Evolutionary conservation across 2,797 vertebrate species (phyloP), one percentile per base, ranked within the genome.

Genomic region (Channa striata): DNA sequence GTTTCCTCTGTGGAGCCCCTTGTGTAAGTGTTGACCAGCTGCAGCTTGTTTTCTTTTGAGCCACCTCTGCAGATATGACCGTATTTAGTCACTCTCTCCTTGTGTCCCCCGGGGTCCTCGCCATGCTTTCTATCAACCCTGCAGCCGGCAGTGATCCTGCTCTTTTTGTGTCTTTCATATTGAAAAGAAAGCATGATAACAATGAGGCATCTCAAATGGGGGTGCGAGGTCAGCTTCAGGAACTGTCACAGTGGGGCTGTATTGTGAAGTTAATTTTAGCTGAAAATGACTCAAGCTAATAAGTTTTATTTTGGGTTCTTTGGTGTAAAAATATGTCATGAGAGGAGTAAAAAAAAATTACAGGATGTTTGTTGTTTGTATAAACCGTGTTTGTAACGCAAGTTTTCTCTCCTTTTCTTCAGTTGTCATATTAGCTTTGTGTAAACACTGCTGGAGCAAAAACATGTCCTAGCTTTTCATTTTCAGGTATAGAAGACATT

Each of bases 401-500:
- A 30, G 3, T 4, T 9, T 36, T 56, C 33, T 20, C 25, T 64
- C 16, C 2, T 68, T 42, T 46, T 39, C 20, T 19, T 58, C 25
- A 20, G 0, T 30, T 5, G 37, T 56, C 44, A 20, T 67, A 14
- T 70, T 65, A 43, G 56, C 25, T 13, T 49, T 56, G 46, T 71
- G 1, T 46, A 11, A 50, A 67, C 53, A 17, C 70, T 74, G 19
- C 59, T 47, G n/a, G 63, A 75, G 72, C 50, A 80, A 70, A 87
- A 85, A 86, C 77, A 83, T 80, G 68, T 88, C 61, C 33, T 59
- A 92, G 88, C 68, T 83, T 87, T 70, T 83, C 80, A 77, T 81
- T 90, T 87, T 54, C 91, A 93, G 90, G 89, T 91, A 8, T 93
- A 92, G 83, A 59, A 49, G 76, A 59, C 60, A 17, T 80, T 88